A percentile compares a stretch with the other conserved stretches of the same genome.
These are phyloP conservation scores for Lytechinus pictus DNA, from an alignment of 35 echinoderm and acorn worm species.

Conservation along the genomic window DNA sequence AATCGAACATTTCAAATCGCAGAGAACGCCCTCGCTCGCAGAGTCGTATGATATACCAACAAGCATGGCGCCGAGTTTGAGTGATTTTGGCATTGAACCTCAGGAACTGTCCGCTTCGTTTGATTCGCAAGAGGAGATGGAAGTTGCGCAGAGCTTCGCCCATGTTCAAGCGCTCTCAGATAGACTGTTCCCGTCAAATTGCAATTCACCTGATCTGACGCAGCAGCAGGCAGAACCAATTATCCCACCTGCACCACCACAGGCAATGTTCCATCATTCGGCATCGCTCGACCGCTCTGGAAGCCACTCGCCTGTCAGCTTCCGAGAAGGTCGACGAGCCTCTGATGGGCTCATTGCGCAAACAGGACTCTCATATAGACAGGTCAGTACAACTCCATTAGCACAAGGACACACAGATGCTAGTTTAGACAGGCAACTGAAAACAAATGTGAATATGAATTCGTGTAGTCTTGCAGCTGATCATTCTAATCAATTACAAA, in stretches of 20 bases:
- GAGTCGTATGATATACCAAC: constrained; percentile 79
- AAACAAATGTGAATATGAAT: constrained; percentile 24
- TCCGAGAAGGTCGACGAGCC: constrained; percentile 88
- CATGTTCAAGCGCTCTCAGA: constrained; percentile 68
- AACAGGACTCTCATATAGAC: constrained; percentile 71
- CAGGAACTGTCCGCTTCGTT: constrained; percentile 93
- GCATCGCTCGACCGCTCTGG: constrained; percentile 65
- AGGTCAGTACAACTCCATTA: constrained; percentile 68
- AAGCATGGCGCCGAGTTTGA: constrained; percentile 82
- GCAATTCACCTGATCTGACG: constrained; percentile 91
- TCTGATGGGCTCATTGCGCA: constrained; percentile 93
- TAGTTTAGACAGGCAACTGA: constrained; percentile 51
- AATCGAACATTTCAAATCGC: constrained; percentile 71
- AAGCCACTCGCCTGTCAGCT: constrained; percentile 92
- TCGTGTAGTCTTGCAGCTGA: constrained; percentile 50
- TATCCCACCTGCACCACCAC: constrained; percentile 53
- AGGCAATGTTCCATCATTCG: constrained; percentile 60
- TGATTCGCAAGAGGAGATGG: constrained; percentile 98
- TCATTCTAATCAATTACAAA: constrained; percentile 62
- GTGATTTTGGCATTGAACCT: constrained; percentile 96
- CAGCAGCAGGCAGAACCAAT: constrained; percentile 66
- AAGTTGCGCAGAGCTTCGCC: constrained; percentile 89
- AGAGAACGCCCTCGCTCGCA: constrained; percentile 57
- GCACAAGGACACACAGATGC: constrained; percentile 61
- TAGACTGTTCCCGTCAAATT: constrained; percentile 66